Evolutionary conservation across 2,113 vertebrate species (phyloP).

Genomic region (Chaetura pelagica): DNA sequence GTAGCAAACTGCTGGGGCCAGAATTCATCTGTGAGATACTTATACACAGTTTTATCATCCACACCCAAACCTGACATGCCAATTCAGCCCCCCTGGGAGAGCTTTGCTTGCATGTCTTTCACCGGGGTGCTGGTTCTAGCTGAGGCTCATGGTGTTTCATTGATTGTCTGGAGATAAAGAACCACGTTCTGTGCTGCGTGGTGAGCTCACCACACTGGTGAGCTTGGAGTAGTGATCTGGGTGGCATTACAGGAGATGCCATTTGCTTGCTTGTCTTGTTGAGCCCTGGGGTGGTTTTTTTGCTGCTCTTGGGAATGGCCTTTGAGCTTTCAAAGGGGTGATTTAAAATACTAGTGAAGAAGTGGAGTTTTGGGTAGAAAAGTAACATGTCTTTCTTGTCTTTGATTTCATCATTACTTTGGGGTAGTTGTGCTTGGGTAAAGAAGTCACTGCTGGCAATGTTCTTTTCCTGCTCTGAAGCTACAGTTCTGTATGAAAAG

Average conservation of each 20-base stretch:
- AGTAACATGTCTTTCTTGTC: neutral
- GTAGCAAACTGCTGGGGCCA: rapidly evolving
- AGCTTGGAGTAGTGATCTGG: neutral
- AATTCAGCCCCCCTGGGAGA: rapidly evolving
- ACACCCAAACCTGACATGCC: rapidly evolving
- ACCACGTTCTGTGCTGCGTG: rapidly evolving
- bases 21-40: neutral
- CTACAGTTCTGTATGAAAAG: neutral
- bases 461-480: neutral
- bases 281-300: neutral
- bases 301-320: neutral
- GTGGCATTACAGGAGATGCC: neutral
- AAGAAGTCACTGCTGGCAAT: neutral
- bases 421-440: neutral
- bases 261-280: neutral
- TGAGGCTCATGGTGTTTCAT: neutral
- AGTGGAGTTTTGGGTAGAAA: neutral
- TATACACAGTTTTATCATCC: rapidly evolving
- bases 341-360: neutral
- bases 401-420: neutral
- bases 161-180: neutral
- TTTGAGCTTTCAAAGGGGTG: neutral
- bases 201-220: rapidly evolving
- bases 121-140: rapidly evolving
- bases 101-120: neutral